Base-by-base conservation (phyloP, 2,888 invertebrate genomes). In the Parasteatoda lunata region DNA sequence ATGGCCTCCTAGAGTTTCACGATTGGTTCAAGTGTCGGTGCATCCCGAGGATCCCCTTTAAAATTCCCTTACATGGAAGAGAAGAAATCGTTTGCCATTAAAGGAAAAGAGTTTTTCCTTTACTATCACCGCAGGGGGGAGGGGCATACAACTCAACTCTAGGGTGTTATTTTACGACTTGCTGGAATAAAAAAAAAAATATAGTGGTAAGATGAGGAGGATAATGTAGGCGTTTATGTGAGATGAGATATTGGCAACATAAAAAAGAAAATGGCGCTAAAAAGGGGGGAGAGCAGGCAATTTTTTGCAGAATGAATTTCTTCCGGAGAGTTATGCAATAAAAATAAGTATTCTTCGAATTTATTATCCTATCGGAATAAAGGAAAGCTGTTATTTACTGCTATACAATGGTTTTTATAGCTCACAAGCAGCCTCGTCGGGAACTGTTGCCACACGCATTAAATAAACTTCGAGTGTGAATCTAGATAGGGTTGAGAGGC, bases 401-500 rank as follows among this genome's bases (percentile, higher is more conserved):
- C 64, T 6, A 51, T 71, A 79, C 79, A 79, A 79, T 79, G 72
- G 72, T 52, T 65, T 79, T 79, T 79, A 79, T 79, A 65, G 59
- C 59, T 59, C 9, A 9, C 59, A 13, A 9, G n/a, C 59, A n/a
- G 59, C 9, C 59, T 9, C 59, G 13, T 6, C 64, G 48, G 48
- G 7, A 13, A 49, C 52, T 52, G 64, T 70, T 70, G 69, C 54
- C 70, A 54, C 30, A 15, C n/a, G 49, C 78, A 70, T 78, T 70
- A 78, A 78, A 70, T 78, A 78, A 78, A 78, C 70, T 78, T 78
- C 15, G 45, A 68, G 30, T 68, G 51, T 13, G 68, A 77, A 77
- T 51, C 68, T 51, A 59, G n/a, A 59, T 7, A 54, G 59, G 8
- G n/a, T 9, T n/a, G 8, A 59, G 59, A 7, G 8, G 59, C n/a